phyloP scores from a whole-genome alignment of 1,140 invertebrate genomes.

The Leptoteleia sp. region DNA sequence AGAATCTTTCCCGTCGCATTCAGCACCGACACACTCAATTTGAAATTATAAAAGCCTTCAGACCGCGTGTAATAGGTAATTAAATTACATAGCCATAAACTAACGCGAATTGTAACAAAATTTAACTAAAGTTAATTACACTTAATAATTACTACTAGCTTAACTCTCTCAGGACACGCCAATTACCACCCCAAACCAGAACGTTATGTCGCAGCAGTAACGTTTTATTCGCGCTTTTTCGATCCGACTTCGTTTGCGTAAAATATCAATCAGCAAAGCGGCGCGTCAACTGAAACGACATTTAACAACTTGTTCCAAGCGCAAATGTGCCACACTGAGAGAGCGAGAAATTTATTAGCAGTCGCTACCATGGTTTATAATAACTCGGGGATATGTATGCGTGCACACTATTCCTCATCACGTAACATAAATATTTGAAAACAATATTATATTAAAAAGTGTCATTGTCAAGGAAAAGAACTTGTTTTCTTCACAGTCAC shows the following conservation, averaged over 20 bases:
- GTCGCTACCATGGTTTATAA: no score
- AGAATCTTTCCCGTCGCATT: conserved; percentile 8
- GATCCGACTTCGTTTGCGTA: conserved; percentile 23
- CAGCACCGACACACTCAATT: conserved; percentile 14
- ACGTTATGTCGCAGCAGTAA: conserved; percentile 7
- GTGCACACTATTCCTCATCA: no score
- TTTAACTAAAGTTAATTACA: conserved; percentile 51
- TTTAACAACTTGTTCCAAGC: no score
- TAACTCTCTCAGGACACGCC: conserved; percentile 33
- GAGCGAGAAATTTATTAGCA: no score
- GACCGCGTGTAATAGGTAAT: conserved; percentile 25
- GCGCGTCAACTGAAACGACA: no score
- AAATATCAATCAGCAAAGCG: conserved; percentile 28
- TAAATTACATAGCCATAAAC: conserved; percentile 39
- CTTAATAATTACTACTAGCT: conserved; percentile 39
- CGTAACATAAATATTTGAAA: no score
- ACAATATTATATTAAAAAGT: no score
- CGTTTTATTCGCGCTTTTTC: conserved; percentile 27
- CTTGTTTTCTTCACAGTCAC: no score
- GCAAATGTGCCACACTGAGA: no score
- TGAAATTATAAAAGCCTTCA: conserved; percentile 17
- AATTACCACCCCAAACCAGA: conserved; percentile 24
- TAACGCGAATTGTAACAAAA: conserved; percentile 36
- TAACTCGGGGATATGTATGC: no score
- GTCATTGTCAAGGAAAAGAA: no score